Evolutionary conservation across 2,888 invertebrate genomes (phyloP), one percentile per base, ranked within the genome.

Genomic region (Chesias legatella): DNA sequence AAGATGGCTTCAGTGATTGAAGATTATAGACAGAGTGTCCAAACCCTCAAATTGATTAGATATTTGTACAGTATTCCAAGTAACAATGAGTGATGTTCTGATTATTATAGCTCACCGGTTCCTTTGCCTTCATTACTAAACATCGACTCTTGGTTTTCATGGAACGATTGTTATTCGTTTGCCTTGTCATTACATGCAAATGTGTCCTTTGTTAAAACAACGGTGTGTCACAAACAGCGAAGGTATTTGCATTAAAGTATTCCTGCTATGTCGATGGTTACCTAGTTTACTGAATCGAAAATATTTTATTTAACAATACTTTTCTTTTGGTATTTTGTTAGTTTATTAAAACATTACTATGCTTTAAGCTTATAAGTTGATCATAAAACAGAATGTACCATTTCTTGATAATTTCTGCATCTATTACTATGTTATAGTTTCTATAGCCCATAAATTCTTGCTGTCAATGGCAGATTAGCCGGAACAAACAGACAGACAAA

Each of bases 181-280:
- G 41, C 47, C 50, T 51, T 47, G 48, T 51, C 56, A 56, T 49
- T 52, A 45, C 56, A 70, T 67, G 67, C 58, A 61, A 73, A 72
- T 64, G 46, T 46, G 53, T 49, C 60, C 63, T 64, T 68, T 67
- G 65, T 63, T 61, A 41, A 52, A 58, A 43, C 54, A 51, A 57
- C 57, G 55, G 58, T 52, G 58, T 53, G 55, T 44, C 55, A 56
- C 35, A 44, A 46, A 56, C 46, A 48, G 56, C 44, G 13, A 48
- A 25, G 44, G 28, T 53, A 51, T 66, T 66, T 63, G 57, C 63
- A 60, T 58, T 56, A 56, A 67, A 60, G 60, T 61, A 60, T 67
- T 70, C 63, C 60, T 59, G 29, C 60, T 56, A 56, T 65, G 53
- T 58, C 57, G 60, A 58, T 51, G 51, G 48, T 53, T 49, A 56